Evolutionary conservation across 2,113 vertebrate genomes (phyloP), one percentile per base, ranked within the genome.

Genomic region (Neopipo cinnamomea): DNA sequence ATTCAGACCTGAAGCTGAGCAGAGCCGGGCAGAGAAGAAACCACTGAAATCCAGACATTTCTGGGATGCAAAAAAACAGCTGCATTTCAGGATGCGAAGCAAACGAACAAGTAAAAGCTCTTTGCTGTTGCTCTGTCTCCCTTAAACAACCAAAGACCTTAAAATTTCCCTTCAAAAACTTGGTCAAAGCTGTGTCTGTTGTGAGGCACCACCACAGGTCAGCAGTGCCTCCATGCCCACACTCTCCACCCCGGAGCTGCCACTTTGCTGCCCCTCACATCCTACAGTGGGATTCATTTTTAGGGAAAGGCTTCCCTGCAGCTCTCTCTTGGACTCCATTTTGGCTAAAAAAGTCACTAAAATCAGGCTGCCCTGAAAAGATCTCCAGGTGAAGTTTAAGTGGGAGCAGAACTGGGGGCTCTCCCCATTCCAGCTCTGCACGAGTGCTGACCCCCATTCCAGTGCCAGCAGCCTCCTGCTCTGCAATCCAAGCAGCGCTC

Each of bases 11-110:
- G 58, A 24, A 19, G 61, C 66, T 27, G 58, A 50, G 66, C 39
- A 90, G 88, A 78, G 56, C 56, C 6, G 1, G 68, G 63, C 44
- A 80, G 37, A 49, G 39, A 31, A 52, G n/a, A 25, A n/a, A 65
- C 8, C 53, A 56, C 4, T 0, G 1, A 1, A 4, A 65, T 4
- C 68, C 2, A 2, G 86, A 4, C 58, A 3, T 49, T 41, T 22
- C 49, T n/a, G 81, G 71, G 77, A 33, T 17, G 56, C 5, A 74
- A 55, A 37, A 84, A 77, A 22, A 47, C 73, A 23, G 4, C 0
- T 11, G 49, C 0, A 0, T 23, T 63, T 42, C 76, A 19, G 24
- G 23, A 28, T 12, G 49, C 5, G 3, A n/a, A 10, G 82, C n/a
- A 20, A 84, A 74, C 2, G 0, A 73, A 12, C 22, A 2, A 42